Evolutionary conservation across 92 coral and sea anemone genomes (phyloP).

Genomic region (Umimayanthus kanabou): DNA sequence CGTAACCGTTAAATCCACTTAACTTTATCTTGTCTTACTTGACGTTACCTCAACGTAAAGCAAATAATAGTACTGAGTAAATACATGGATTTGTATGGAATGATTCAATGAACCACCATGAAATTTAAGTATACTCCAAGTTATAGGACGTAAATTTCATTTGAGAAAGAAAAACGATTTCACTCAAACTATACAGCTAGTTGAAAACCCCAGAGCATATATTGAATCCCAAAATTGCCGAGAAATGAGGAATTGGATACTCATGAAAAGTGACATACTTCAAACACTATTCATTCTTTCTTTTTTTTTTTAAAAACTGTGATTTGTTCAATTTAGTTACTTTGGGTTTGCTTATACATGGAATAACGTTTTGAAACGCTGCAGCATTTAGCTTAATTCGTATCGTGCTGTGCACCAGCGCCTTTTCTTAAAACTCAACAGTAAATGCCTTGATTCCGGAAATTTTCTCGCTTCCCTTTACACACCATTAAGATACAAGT

Average conservation of each 20-base stretch:
- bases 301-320: too few species aligned
- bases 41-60: not conserved
- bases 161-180: too few species aligned
- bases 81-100: too few species aligned
- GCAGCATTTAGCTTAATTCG: not conserved
- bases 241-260: not conserved
- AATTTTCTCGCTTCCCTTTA: too few species aligned
- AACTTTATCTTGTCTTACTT: not conserved
- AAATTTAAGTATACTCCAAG: not conserved
- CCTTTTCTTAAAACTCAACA: too few species aligned
- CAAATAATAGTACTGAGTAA: not conserved
- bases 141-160: too few species aligned
- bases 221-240: not conserved
- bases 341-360: not conserved
- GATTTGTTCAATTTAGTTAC: too few species aligned
- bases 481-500: not conserved
- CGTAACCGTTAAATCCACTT: not conserved
- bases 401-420: not conserved
- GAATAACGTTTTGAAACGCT: not conserved
- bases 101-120: too few species aligned
- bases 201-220: not conserved
- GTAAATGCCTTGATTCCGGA: not conserved
- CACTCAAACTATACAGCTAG: not conserved
- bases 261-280: too few species aligned
- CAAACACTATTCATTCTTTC: too few species aligned